These are phyloP conservation scores for Henricia sp. DNA, from an alignment of 53 echinoderm and acorn worm species.

Conservation along the genomic window DNA sequence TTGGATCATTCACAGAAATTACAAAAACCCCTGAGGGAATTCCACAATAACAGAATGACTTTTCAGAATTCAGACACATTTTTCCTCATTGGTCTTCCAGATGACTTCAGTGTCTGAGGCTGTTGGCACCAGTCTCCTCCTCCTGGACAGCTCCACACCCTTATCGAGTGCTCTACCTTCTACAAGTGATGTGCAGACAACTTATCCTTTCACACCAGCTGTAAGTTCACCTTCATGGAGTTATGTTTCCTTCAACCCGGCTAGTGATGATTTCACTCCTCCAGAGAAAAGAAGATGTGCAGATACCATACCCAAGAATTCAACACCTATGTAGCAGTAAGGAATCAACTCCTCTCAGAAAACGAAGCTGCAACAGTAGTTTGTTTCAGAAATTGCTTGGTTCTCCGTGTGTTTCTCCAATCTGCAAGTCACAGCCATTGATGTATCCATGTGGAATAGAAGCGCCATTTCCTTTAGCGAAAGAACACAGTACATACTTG, in stretches of 20 bases:
- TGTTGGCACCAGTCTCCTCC: constrained; percentile 3
- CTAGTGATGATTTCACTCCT: constrained; percentile 30
- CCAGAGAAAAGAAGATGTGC: constrained; percentile 14
- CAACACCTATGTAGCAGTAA: constrained; percentile 11
- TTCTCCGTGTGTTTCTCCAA: constrained; percentile 16
- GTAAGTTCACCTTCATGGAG: constrained; percentile 17
- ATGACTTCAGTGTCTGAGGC: constrained; percentile 4
- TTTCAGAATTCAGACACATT: constrained; percentile 8
- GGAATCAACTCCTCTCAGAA: constrained; percentile 30
- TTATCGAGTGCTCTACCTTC: constrained; percentile 10
- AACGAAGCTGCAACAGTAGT: constrained; percentile 25
- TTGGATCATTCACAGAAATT: constrained; percentile 20
- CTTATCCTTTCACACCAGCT: constrained; percentile 7
- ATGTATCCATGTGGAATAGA: constrained; percentile 23
- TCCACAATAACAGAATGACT: constrained; percentile 4
- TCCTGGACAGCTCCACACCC: constrained; percentile 10
- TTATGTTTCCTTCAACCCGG: not conserved
- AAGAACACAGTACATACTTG: constrained; percentile 24
- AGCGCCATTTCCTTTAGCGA: constrained; percentile 29
- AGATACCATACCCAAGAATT: constrained; percentile 12
- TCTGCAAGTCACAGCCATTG: constrained; percentile 26
- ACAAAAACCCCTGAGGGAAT: constrained; percentile 3
- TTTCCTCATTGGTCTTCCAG: constrained; percentile 10
- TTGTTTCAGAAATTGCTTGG: constrained; percentile 20
- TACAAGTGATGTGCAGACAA: constrained; percentile 19